Percentiles rank a stretch among this genome's conserved stretches.
These are phyloP conservation scores for Thaumetopoea pityocampa DNA, from an alignment of 1,140 invertebrate species.

Conservation along the genomic window DNA sequence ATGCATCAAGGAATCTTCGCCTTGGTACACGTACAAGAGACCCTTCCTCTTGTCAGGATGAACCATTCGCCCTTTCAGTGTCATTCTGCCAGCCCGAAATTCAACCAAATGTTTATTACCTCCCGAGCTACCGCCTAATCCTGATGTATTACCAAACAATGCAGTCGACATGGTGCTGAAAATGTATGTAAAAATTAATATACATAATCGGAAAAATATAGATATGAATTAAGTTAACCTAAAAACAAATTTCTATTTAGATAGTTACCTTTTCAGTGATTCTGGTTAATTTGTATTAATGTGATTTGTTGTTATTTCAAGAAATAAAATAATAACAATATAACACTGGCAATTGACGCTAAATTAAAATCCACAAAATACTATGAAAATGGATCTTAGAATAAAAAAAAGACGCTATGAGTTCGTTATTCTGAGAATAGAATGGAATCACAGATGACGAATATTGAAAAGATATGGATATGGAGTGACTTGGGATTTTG, in stretches of 20 bases:
- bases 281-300: too few relatives aligned
- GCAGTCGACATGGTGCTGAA: slow-evolving; percentile 78
- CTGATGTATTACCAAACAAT: slow-evolving; percentile 83
- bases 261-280: too few relatives aligned
- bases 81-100: slow-evolving; percentile 98
- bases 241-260: too few relatives aligned
- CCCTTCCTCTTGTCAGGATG: slow-evolving; percentile 97
- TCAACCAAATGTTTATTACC: slow-evolving; percentile 95
- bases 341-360: too few relatives aligned
- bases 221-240: too few relatives aligned
- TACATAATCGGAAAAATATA: background rate
- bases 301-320: too few relatives aligned
- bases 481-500: too few relatives aligned
- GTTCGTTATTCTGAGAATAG: slow-evolving; percentile 3
- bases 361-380: too few relatives aligned
- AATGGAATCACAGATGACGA: slow-evolving; percentile 7
- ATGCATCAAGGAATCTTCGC: slow-evolving; percentile 97
- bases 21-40: slow-evolving; percentile 94
- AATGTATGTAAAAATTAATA: background rate
- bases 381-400: too few relatives aligned
- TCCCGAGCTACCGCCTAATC: slow-evolving; percentile 86
- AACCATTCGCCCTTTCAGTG: slow-evolving; percentile 93
- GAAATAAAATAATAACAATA: too few relatives aligned
- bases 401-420: too few relatives aligned
- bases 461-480: too few relatives aligned